phyloP scores from a whole-genome alignment of 30 jellyfish, hydroid and myxozoan genomes.

The Sanderia malayensis region DNA sequence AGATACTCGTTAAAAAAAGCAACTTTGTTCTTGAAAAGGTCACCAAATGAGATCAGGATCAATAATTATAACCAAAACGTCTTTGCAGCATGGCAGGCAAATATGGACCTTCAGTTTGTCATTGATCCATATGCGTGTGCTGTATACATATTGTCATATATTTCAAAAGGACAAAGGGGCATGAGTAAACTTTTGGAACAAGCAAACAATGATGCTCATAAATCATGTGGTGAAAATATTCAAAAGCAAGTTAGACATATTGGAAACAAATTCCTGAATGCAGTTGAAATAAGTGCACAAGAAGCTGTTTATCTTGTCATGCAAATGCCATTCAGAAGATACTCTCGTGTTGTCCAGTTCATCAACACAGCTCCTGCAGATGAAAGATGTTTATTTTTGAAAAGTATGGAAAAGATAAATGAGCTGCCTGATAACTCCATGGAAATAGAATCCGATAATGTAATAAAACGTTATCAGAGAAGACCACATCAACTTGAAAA shows the following conservation, averaged over 20 bases:
- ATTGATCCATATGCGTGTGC: conserved; percentile 37
- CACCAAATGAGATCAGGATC: conserved; percentile 20
- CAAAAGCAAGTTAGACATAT: conserved; percentile 10
- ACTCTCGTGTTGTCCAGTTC: conserved; percentile 25
- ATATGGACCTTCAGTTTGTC: conserved; percentile 25
- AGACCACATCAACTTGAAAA: conserved; percentile 14
- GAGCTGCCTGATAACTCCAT: conserved; percentile 23
- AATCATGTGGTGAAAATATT: background rate
- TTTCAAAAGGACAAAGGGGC: conserved; percentile 41
- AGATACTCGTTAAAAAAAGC: conserved; percentile 1
- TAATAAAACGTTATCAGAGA: conserved; percentile 14
- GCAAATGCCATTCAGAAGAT: conserved; percentile 33
- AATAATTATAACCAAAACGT: conserved; percentile 15
- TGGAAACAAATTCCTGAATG: conserved; percentile 20
- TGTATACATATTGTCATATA: conserved; percentile 20
- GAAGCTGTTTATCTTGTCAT: conserved; percentile 19
- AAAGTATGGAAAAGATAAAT: conserved; percentile 2
- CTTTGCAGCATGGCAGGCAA: conserved; percentile 31
- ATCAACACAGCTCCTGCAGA: conserved; percentile 22
- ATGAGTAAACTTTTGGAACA: conserved; percentile 21
- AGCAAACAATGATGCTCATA: conserved; percentile 1
- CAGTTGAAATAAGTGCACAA: conserved; percentile 35
- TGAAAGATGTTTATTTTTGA: conserved; percentile 7
- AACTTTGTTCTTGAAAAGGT: conserved; percentile 5
- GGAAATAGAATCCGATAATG: conserved; percentile 20